These are phyloP conservation scores for Acrobasis suavella DNA, from an alignment of 2,888 invertebrate species.

Conservation along the genomic window DNA sequence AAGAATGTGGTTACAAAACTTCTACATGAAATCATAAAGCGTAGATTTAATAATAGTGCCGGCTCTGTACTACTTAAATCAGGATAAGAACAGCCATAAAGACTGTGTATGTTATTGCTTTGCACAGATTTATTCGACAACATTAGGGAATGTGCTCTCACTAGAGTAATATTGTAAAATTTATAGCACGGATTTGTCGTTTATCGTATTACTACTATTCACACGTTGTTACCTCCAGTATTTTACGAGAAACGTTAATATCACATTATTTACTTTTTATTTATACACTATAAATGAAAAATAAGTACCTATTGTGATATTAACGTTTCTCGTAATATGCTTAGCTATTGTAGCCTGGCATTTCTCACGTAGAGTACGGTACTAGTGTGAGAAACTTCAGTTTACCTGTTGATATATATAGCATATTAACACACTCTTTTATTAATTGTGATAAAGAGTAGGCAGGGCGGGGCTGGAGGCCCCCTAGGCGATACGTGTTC, in stretches of 20 bases:
- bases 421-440: too few relatives aligned
- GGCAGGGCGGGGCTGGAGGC: too few relatives aligned
- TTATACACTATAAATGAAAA: too few relatives aligned
- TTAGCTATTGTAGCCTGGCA: too few relatives aligned
- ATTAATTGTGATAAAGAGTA: too few relatives aligned
- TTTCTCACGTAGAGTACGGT: too few relatives aligned
- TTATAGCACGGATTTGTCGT: background rate
- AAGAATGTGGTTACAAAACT: slow-evolving; percentile 22
- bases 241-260: background rate
- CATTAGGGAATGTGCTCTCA: background rate
- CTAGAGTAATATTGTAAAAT: background rate
- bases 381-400: too few relatives aligned
- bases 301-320: too few relatives aligned
- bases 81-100: background rate
- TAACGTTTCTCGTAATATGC: too few relatives aligned
- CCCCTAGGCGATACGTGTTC: too few relatives aligned
- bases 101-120: background rate
- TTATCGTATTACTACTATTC: background rate
- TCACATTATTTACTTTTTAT: background rate
- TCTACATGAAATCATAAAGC: background rate
- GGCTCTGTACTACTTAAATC: background rate
- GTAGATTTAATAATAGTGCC: slow-evolving; percentile 1
- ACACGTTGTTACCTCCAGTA: background rate
- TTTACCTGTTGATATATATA: too few relatives aligned
- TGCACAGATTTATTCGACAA: background rate